phyloP scores from a whole-genome alignment of 2,113 vertebrate species.

The Xiphophorus couchianus region DNA sequence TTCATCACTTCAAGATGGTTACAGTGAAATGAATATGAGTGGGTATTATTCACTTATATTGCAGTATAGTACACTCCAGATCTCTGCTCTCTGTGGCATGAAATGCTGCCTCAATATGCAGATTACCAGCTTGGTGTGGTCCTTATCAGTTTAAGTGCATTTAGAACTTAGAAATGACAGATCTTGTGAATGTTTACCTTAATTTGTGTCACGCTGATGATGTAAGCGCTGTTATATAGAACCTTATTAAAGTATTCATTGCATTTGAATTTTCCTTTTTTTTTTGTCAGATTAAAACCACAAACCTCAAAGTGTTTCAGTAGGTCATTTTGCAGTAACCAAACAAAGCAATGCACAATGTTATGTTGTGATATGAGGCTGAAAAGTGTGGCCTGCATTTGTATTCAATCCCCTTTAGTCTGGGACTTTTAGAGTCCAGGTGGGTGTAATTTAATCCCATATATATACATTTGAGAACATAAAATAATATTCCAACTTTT shows the following conservation, averaged over 20 bases:
- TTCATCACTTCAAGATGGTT: conserved; percentile 45
- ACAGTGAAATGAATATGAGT: conserved; percentile 38
- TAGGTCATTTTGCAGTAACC: too few relatives aligned
- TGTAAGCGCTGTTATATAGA: conserved; percentile 15
- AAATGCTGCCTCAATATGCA: conserved; percentile 17
- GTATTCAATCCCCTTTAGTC: not conserved
- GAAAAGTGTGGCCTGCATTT: not conserved
- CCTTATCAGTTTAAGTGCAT: conserved; percentile 19
- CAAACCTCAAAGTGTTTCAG: not conserved
- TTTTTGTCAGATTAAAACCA: not conserved
- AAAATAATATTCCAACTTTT: too few relatives aligned
- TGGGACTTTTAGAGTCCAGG: too few relatives aligned
- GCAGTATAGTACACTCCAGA: conserved; percentile 17
- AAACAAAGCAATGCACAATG: not conserved
- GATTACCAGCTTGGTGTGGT: conserved; percentile 5
- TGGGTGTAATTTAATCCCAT: too few relatives aligned
- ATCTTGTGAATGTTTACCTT: conserved; percentile 56
- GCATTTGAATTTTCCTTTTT: not conserved
- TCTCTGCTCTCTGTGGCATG: conserved; percentile 12
- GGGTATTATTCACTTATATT: conserved; percentile 24
- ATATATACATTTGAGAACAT: too few relatives aligned
- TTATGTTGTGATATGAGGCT: not conserved
- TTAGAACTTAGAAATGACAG: not conserved
- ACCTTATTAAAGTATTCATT: not conserved
- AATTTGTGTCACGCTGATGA: conserved; percentile 23